These are phyloP conservation scores for Synodontis membranacea DNA, from an alignment of 2,113 vertebrate genomes.

Conservation along the genomic window DNA sequence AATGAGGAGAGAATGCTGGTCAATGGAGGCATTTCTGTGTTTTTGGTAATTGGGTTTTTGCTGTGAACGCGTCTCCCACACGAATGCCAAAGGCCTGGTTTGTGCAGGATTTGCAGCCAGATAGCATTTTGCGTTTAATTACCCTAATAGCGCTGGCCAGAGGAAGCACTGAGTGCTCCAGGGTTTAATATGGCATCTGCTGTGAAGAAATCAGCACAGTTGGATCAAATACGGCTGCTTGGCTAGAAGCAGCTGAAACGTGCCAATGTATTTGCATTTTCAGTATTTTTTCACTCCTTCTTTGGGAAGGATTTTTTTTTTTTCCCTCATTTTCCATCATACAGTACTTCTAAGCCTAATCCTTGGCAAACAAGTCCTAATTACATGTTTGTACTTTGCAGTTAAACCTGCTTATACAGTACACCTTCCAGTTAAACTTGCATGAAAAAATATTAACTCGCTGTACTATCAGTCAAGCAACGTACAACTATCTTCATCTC, in stretches of 20 bases:
- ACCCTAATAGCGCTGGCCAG: constrained; percentile 59
- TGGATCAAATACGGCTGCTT: constrained; percentile 16
- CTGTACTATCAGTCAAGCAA: background rate
- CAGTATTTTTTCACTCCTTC: background rate
- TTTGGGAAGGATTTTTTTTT: background rate
- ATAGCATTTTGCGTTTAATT: constrained; percentile 65
- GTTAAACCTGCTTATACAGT: constrained; percentile 12
- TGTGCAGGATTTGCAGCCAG: constrained; percentile 54
- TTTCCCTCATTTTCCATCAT: background rate
- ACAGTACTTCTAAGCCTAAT: background rate
- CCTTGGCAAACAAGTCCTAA: constrained; percentile 20
- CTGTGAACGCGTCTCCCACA: constrained; percentile 28
- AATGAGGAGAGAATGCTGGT: constrained; percentile 32
- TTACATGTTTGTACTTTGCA: constrained; percentile 27
- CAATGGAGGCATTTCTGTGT: constrained; percentile 35
- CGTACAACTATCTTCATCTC: constrained; percentile 13
- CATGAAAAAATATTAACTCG: constrained; percentile 23
- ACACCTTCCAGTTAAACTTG: constrained; percentile 20
- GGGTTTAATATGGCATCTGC: constrained; percentile 64
- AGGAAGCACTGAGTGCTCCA: constrained; percentile 38
- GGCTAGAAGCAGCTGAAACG: constrained; percentile 2
- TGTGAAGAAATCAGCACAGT: constrained; percentile 45
- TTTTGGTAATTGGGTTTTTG: constrained; percentile 52
- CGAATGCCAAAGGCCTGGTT: constrained; percentile 50
- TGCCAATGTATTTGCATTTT: constrained; percentile 26